A percentile compares a stretch with the other conserved stretches of the same genome.
phyloP scores from a whole-genome alignment of 64 coral and sea anemone species.

The Pocillopora damicornis region DNA sequence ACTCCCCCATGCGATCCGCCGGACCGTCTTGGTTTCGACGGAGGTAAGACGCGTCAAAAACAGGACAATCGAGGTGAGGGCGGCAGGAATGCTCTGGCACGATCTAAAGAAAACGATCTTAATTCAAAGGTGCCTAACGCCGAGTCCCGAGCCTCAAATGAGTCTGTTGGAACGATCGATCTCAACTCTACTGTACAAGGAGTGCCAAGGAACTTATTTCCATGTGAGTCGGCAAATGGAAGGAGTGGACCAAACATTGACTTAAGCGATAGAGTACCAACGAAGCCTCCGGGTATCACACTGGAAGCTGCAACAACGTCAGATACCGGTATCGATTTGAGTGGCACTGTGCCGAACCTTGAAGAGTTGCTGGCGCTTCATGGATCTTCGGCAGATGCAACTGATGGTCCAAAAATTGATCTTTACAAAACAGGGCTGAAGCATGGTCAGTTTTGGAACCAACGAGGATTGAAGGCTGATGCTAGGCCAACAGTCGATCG shows the following conservation, averaged over 20 bases:
- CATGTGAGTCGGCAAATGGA: not conserved
- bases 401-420: not conserved
- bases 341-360: conserved; percentile 26
- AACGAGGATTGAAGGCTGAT: not conserved
- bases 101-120: not conserved
- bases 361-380: conserved; percentile 9
- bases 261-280: conserved; percentile 10
- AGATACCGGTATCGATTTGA: conserved; percentile 18
- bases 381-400: not conserved
- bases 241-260: conserved; percentile 12
- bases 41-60: not conserved
- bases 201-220: not conserved
- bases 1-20: not conserved
- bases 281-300: not conserved
- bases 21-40: not conserved
- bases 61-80: not conserved
- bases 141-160: not conserved
- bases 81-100: not conserved
- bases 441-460: not conserved
- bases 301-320: not conserved
- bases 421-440: not conserved
- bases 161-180: not conserved
- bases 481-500: not conserved
- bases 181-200: conserved; percentile 1
- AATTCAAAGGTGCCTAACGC: not conserved